These are phyloP conservation scores for Lepidurus couesii DNA, from an alignment of 1,140 invertebrate species.

Conservation along the genomic window DNA sequence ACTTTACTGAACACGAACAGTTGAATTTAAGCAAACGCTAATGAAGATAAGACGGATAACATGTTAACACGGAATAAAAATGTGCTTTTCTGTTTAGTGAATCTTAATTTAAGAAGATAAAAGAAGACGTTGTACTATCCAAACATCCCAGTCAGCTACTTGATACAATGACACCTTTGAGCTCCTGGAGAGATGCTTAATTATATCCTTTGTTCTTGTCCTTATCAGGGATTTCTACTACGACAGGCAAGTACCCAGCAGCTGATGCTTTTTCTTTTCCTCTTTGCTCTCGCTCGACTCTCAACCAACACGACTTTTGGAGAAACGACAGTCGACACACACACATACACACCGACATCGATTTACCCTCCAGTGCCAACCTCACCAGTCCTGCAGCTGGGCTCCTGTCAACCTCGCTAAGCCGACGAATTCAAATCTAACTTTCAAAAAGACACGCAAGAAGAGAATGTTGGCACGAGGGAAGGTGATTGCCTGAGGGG, in stretches of 20 bases:
- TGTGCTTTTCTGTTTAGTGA: too few relatives aligned
- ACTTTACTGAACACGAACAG: too few relatives aligned
- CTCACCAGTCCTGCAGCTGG: neutral
- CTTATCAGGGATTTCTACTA: constrained; percentile 56
- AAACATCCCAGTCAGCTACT: neutral
- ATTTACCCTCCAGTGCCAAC: neutral
- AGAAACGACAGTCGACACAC: neutral
- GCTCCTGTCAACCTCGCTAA: neutral
- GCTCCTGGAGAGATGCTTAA: constrained; percentile 1
- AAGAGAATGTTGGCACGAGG: neutral
- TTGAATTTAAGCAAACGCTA: too few relatives aligned
- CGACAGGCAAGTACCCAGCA: constrained; percentile 49
- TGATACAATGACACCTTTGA: constrained; percentile 27
- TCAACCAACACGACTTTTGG: neutral
- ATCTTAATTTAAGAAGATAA: too few relatives aligned
- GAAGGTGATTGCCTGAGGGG: neutral
- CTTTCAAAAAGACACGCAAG: neutral
- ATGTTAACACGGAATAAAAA: too few relatives aligned
- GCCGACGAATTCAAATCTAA: neutral
- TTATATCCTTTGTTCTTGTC: constrained; percentile 40
- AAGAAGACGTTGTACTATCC: too few relatives aligned
- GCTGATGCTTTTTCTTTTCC: constrained; percentile 23
- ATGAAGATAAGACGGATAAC: too few relatives aligned
- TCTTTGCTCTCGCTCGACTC: neutral
- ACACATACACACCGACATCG: neutral